Base-by-base conservation (phyloP, 2,888 invertebrate genomes). In the Cerastoderma edule region DNA sequence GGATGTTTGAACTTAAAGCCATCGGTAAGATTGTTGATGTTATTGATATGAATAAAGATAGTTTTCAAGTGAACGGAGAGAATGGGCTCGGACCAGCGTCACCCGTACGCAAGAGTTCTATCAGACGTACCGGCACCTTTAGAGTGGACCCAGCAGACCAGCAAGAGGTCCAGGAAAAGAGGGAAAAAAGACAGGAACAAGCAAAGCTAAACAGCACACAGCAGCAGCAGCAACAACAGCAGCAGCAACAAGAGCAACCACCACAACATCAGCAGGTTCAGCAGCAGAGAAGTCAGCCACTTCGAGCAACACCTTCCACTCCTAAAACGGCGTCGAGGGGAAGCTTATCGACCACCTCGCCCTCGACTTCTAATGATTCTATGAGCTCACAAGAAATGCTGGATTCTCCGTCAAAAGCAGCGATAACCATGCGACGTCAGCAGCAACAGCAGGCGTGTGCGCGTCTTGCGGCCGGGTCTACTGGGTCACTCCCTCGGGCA, bases 91-190 rank as follows among this genome's bases (percentile, higher is more conserved):
- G 78, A 13, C 78, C 78, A 0, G 75, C 70, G 0, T 65, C 78
- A 10, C 73, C 82, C 1, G 68, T 78, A 22, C 69, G 83, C 22
- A 77, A 71, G 35, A 75, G 75, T 22, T 83, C 85, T 10, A 78
- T 86, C 35, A 83, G 81, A 56, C 73, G 86, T 8, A 83, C 83
- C 2, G 86, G 86, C 30, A 86, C 86, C n/a, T 86, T 86, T 48
- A 73, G 84, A 39, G 86, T 86, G 6, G 86, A 86, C 24, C 83
- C 77, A 69, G 65, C 70, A 10, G 70, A 73, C 3, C 69, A 74
- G 54, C 65, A 72, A 60, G 44, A 72, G 35, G 39, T 57, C 6
- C 33, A 67, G 22, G 64, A 73, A 19, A 65, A 65, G 24, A 30
- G 27, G 24, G 50, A 71, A 35, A 50, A 74, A 10, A 50, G 63